phyloP scores from a whole-genome alignment of 2,797 vertebrate species.

The Benthosema pterotum region DNA sequence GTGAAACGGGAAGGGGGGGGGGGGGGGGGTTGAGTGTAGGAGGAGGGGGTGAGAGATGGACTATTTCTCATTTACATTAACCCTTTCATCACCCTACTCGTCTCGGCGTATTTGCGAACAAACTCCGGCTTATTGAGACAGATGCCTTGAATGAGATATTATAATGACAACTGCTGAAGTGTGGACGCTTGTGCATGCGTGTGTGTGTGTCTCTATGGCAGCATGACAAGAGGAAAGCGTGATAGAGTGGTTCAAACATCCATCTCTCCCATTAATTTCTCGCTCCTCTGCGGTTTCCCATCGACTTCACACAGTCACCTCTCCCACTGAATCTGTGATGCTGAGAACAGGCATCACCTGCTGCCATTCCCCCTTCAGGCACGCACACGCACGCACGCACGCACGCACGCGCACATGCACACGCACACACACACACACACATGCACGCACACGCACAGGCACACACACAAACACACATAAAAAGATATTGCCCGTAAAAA shows the following conservation, averaged over 20 bases:
- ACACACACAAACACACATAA: constrained; percentile 9
- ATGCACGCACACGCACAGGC: too few relatives aligned
- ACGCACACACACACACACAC: constrained; percentile 1
- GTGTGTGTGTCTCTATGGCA: constrained; percentile 12
- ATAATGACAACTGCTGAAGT: constrained; percentile 28
- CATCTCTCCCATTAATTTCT: constrained; percentile 48
- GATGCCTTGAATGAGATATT: constrained; percentile 51
- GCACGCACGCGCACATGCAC: constrained; percentile 18
- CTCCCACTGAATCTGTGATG: constrained; percentile 33
- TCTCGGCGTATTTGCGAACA: constrained; percentile 41
- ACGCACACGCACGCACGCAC: constrained; percentile 19
- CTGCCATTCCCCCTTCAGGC: constrained; percentile 1
- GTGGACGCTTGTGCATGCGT: constrained; percentile 6
- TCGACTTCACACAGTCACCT: constrained; percentile 48
- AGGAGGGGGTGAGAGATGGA: constrained; percentile 21
- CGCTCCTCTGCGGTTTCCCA: constrained; percentile 36
- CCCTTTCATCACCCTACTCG: constrained; percentile 45
- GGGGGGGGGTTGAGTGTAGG: constrained; percentile 15
- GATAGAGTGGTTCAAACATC: constrained; percentile 32
- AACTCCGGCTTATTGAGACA: constrained; percentile 52
- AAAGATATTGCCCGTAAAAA: too few relatives aligned
- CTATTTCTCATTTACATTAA: constrained; percentile 60
- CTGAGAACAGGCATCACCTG: constrained; percentile 19
- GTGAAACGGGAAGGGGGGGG: constrained; percentile 10
- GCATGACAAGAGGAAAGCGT: constrained; percentile 30